A percentile compares a stretch with the other conserved stretches of the same genome.
phyloP scores from a whole-genome alignment of 2,113 vertebrate genomes.

The Xenopus laevis region DNA sequence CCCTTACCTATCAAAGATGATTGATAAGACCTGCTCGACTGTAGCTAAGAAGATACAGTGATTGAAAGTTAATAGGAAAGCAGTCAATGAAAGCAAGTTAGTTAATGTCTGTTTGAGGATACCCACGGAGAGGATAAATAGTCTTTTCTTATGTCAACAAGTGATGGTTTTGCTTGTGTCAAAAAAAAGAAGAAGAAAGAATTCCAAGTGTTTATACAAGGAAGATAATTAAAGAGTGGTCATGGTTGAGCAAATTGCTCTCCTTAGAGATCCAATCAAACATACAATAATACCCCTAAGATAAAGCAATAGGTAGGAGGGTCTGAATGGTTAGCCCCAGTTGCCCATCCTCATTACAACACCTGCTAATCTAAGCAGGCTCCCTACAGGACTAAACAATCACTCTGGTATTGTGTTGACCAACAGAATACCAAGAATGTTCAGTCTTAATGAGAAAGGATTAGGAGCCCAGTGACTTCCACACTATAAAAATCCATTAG shows the following conservation, averaged over 20 bases:
- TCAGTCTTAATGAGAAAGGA: slow-evolving; percentile 59
- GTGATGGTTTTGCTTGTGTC: slow-evolving; percentile 55
- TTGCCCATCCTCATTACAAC: slow-evolving; percentile 61
- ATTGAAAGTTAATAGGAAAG: slow-evolving; percentile 49
- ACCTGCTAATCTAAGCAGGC: slow-evolving; percentile 62
- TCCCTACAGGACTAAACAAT: slow-evolving; percentile 59
- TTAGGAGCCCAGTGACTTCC: slow-evolving; percentile 50
- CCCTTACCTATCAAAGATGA: too few species aligned
- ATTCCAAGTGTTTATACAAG: slow-evolving; percentile 52
- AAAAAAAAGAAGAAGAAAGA: slow-evolving; percentile 55
- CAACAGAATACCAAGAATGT: slow-evolving; percentile 55
- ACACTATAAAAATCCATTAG: slow-evolving; percentile 56
- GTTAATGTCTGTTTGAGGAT: slow-evolving; percentile 54
- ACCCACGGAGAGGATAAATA: slow-evolving; percentile 60
- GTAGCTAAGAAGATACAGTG: slow-evolving; percentile 1
- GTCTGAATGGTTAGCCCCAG: slow-evolving; percentile 56
- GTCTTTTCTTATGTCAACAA: slow-evolving; percentile 58
- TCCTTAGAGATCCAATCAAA: slow-evolving; percentile 57
- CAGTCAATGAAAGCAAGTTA: slow-evolving; percentile 47
- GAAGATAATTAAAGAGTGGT: slow-evolving; percentile 61
- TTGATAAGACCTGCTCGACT: too few species aligned
- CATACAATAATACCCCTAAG: slow-evolving; percentile 52
- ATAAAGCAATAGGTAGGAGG: slow-evolving; percentile 48
- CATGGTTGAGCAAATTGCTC: slow-evolving; percentile 47
- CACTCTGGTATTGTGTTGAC: slow-evolving; percentile 57